phyloP scores from a whole-genome alignment of 2,888 invertebrate genomes.

The Terebella lapidaria region DNA sequence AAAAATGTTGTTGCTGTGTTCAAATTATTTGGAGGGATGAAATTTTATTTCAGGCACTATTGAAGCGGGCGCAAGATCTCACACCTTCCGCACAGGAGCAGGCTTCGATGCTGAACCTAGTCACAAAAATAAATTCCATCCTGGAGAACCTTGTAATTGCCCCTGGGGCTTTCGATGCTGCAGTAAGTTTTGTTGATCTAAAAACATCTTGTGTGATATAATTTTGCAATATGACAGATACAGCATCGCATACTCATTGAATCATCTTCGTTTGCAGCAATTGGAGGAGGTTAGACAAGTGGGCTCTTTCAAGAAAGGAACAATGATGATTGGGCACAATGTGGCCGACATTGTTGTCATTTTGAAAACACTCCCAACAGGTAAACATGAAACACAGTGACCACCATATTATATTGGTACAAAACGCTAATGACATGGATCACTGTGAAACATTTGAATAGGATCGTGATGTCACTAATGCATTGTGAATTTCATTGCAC shows the following conservation, averaged over 20 bases:
- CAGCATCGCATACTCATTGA: neutral
- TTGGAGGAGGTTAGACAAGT: slow-evolving; percentile 89
- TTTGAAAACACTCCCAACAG: slow-evolving; percentile 85
- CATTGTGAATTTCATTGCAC: too few relatives aligned
- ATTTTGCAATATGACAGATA: neutral
- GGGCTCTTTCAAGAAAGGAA: slow-evolving; percentile 96
- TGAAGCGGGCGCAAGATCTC: slow-evolving; percentile 87
- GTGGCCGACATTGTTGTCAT: slow-evolving; percentile 95
- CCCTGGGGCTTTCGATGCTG: slow-evolving; percentile 61
- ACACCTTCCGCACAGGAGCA: slow-evolving; percentile 87
- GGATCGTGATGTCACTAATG: too few relatives aligned
- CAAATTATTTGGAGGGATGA: too few relatives aligned
- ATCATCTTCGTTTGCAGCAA: slow-evolving; percentile 18
- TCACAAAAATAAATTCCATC: slow-evolving; percentile 90
- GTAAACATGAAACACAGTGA: slow-evolving; percentile 3
- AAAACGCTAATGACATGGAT: too few relatives aligned
- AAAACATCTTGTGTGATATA: neutral
- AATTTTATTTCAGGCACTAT: slow-evolving; percentile 64
- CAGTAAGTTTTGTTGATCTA: slow-evolving; percentile 11
- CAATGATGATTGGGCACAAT: slow-evolving; percentile 91
- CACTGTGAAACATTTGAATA: too few relatives aligned
- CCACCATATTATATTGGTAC: too few relatives aligned
- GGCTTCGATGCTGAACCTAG: slow-evolving; percentile 84
- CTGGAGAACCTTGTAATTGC: slow-evolving; percentile 90
- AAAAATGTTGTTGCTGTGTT: too few relatives aligned